Evolutionary conservation across 2,797 vertebrate genomes (phyloP).

Genomic region (Echeneis naucrates): DNA sequence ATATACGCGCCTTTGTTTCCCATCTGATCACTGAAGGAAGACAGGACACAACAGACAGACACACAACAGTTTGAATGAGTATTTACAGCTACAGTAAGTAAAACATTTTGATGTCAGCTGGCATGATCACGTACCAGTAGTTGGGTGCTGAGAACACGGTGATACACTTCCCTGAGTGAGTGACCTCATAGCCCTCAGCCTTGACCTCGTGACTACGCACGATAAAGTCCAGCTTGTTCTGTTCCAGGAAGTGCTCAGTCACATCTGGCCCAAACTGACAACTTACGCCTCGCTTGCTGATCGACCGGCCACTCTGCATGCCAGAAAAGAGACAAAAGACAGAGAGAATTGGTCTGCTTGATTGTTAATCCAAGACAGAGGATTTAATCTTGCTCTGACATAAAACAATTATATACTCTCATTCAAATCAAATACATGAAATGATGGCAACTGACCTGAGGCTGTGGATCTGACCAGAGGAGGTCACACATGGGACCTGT

Average conservation of each 20-base stretch:
- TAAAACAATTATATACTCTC: neutral
- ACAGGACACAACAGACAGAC: neutral
- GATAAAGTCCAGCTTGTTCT: constrained; percentile 93
- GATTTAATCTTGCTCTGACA: neutral
- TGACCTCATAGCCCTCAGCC: constrained; percentile 94
- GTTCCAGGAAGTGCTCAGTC: constrained; percentile 90
- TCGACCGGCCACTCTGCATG: constrained; percentile 88
- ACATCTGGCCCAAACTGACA: constrained; percentile 96
- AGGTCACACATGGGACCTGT: constrained; percentile 97
- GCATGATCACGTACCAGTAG: constrained; percentile 88
- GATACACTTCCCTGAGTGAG: constrained; percentile 94
- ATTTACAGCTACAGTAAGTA: neutral
- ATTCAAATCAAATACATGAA: neutral
- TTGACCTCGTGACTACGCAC: constrained; percentile 97
- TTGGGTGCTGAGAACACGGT: constrained; percentile 98
- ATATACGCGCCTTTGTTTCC: constrained; percentile 97
- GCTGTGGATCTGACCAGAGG: constrained; percentile 96
- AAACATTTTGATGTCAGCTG: neutral
- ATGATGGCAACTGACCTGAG: constrained; percentile 86
- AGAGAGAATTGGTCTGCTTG: neutral
- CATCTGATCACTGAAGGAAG: constrained; percentile 92
- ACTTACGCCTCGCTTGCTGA: constrained; percentile 95
- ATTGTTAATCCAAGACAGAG: neutral
- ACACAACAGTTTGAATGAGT: neutral
- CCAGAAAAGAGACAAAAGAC: neutral